Base-by-base conservation (phyloP, 2,113 vertebrate genomes). In the Nycticryphes semicollaris region DNA sequence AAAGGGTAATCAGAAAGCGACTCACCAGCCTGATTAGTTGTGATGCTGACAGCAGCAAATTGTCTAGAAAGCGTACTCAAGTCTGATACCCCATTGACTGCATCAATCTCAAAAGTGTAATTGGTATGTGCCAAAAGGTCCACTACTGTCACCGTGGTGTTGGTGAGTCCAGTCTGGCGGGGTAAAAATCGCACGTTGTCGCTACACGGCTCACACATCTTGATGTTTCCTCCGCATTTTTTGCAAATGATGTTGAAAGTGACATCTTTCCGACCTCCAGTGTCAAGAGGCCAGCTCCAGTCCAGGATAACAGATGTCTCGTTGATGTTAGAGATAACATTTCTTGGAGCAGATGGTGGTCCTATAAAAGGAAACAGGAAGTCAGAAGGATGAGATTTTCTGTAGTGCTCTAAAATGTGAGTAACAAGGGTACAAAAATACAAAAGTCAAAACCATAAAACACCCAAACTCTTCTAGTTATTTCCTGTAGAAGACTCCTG, bases 301-400 rank as follows among this genome's bases (percentile, higher is more conserved):
- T 99, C 99, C 95, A 99, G 98, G 97, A 99, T 99, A 10, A 99
- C 99, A 0, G 99, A 99, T 2, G 99, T 99, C 97, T 99, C 99
- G 1, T 99, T 99, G 97, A 99, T 99, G 97, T 99, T 99, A 27
- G 99, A 99, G 97, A 99, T 99, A 90, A 99, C 99, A 12, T 99
- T 99, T 67, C 99, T 98, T 7, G 99, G 99, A 94, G 99, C 98
- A 33, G 99, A 99, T 1, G 99, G 99, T 18, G 99, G 99, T 90
- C 99, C 99, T 99, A 97, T 4, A 87, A 74, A 94, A 80, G 90
- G 92, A 97, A 95, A 93, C 7, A 69, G 90, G 96, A 91, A 92
- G 43, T 15, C 85, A 81, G 88, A 95, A 75, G 86, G 80, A 70
- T 91, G 88, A 73, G 50, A 62, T 76, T 89, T 82, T 41, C 83